phyloP scores from a whole-genome alignment of 2,888 invertebrate genomes.

The Eupsilia transversa region DNA sequence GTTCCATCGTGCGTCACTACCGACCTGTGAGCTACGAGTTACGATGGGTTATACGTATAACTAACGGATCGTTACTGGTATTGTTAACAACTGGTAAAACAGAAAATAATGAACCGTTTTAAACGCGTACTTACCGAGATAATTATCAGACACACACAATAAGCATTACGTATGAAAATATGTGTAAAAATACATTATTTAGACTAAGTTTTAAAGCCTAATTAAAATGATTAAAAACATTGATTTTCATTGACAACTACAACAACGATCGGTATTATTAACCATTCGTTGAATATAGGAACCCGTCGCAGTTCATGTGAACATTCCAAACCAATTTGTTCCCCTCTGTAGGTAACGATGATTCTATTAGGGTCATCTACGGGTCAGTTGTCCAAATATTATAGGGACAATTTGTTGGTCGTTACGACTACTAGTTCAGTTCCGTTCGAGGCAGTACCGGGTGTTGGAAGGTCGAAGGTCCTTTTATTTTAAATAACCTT shows the following conservation, averaged over 20 bases:
- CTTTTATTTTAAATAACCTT: conserved; percentile 22
- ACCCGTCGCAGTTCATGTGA: conserved; percentile 5
- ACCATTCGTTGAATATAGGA: conserved; percentile 4
- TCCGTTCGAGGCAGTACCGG: conserved; percentile 59
- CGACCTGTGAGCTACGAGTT: not conserved
- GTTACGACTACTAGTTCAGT: conserved; percentile 25
- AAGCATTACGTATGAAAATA: not conserved
- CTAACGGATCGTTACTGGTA: not conserved
- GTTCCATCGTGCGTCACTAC: not conserved
- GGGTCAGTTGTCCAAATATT: conserved; percentile 57
- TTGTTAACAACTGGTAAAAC: not conserved
- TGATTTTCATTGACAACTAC: not conserved
- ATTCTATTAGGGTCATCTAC: conserved; percentile 53
- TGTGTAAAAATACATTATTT: not conserved
- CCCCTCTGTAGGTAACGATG: conserved; percentile 33
- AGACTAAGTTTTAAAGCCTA: not conserved
- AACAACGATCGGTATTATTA: not conserved
- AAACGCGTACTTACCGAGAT: no score
- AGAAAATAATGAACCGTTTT: not conserved
- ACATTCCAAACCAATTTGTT: conserved; percentile 40
- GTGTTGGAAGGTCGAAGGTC: conserved; percentile 48
- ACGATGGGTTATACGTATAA: not conserved
- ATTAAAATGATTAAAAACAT: not conserved
- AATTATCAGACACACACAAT: not conserved
- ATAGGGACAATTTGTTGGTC: conserved; percentile 54